Evolutionary conservation across 37 sponge, comb jelly and placozoan species (phyloP).

Genomic region (Ephydatia muelleri): DNA sequence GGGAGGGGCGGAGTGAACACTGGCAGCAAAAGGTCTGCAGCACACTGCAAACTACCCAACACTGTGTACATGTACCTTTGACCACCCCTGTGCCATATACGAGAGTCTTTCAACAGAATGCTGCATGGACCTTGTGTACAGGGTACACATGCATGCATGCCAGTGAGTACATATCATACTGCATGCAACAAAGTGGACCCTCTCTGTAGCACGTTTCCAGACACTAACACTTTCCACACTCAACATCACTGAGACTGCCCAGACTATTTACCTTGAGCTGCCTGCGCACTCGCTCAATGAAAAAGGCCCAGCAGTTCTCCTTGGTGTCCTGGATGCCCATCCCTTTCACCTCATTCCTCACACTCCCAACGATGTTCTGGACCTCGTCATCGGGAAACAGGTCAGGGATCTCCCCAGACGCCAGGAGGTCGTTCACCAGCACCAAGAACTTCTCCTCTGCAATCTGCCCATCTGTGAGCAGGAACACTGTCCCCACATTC

Average conservation of each 20-base stretch:
- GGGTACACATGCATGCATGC: no score
- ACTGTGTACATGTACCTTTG: no score
- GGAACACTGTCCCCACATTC: constrained; percentile 96
- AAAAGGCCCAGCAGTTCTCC: constrained; percentile 98
- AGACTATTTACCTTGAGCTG: constrained; percentile 86
- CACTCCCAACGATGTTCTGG: constrained; percentile 72
- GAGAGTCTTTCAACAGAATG: no score
- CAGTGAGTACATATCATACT: no score
- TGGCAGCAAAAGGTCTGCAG: no score
- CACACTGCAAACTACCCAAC: no score
- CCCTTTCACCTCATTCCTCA: constrained; percentile 92
- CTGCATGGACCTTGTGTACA: no score
- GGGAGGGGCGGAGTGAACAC: no score
- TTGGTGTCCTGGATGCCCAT: constrained; percentile 89
- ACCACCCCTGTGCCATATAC: no score
- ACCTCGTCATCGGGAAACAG: constrained; percentile 85
- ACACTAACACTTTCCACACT: neutral
- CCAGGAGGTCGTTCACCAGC: constrained; percentile 93
- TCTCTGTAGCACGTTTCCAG: no score
- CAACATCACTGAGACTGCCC: neutral
- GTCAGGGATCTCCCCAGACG: constrained; percentile 97
- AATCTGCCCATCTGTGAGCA: constrained; percentile 97
- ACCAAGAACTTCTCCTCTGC: constrained; percentile 98
- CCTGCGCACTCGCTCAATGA: constrained; percentile 90
- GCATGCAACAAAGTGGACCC: no score